These are phyloP conservation scores for Guaruba guarouba DNA, from an alignment of 2,113 vertebrate species.

Conservation along the genomic window DNA sequence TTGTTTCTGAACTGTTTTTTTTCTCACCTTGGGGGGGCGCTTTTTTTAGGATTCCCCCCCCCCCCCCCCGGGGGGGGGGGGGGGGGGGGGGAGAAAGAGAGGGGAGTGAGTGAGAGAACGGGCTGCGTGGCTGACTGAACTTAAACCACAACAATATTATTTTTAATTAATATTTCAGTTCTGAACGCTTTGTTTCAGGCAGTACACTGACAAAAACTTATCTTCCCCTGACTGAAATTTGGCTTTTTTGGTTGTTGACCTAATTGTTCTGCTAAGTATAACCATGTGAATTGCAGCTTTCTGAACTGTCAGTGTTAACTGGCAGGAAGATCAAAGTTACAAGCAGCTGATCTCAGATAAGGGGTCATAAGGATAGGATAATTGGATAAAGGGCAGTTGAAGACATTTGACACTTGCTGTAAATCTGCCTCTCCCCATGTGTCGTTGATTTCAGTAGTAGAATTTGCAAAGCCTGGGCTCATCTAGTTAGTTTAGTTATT, in stretches of 20 bases:
- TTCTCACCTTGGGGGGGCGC: no score
- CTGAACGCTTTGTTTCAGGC: not conserved
- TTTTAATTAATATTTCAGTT: not conserved
- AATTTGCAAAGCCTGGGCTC: not conserved
- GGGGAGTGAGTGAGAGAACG: no score
- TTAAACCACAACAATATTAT: not conserved
- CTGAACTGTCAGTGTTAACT: not conserved
- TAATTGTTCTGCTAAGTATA: not conserved
- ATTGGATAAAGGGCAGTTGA: constrained; percentile 48
- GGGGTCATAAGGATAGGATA: constrained; percentile 46
- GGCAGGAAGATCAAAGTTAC: constrained; percentile 58
- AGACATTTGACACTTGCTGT: constrained; percentile 46
- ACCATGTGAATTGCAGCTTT: not conserved
- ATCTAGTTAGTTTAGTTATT: not conserved
- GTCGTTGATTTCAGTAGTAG: not conserved
- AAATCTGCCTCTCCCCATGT: not conserved
- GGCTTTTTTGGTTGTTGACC: not conserved
- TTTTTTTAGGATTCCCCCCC: no score
- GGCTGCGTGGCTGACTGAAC: no score
- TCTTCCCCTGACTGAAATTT: not conserved
- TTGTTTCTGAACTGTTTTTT: no score
- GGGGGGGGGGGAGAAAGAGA: no score
- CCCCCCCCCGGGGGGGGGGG: no score
- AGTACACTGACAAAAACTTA: not conserved
- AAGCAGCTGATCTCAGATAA: constrained; percentile 46